Evolutionary conservation across 1,140 invertebrate genomes (phyloP).

Genomic region (Reticulitermes speratus): DNA sequence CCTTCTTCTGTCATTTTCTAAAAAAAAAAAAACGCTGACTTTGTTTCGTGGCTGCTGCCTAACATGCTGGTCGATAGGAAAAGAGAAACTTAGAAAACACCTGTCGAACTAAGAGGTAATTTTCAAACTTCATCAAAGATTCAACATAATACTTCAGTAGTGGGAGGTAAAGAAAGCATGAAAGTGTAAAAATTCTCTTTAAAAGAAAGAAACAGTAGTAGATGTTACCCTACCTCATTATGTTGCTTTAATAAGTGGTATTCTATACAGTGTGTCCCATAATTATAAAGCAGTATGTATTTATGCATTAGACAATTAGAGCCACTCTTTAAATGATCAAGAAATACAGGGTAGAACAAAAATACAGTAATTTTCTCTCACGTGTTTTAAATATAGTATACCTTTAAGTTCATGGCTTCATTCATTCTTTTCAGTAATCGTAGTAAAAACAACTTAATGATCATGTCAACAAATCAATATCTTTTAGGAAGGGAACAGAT

Average conservation of each 20-base stretch:
- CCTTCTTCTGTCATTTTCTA: not conserved
- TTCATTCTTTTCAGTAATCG: not conserved
- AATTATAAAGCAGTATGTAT: not conserved
- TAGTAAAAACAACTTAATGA: not conserved
- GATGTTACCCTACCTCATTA: not conserved
- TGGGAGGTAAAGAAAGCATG: not conserved
- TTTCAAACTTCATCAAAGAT: not conserved
- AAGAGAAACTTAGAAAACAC: not conserved
- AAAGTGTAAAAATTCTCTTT: conserved; percentile 14
- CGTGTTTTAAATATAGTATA: not conserved
- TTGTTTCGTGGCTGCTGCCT: not conserved
- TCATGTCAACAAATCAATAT: not conserved
- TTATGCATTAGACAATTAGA: not conserved
- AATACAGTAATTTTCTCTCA: not conserved
- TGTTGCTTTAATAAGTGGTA: not conserved
- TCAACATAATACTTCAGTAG: not conserved
- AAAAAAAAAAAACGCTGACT: not conserved
- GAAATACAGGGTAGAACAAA: not conserved
- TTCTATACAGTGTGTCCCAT: not conserved
- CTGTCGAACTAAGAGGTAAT: not conserved
- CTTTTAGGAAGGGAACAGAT: not conserved
- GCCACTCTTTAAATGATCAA: not conserved
- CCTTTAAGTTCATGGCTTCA: not conserved
- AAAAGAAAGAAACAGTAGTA: not conserved
- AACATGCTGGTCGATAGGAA: not conserved